phyloP scores from a whole-genome alignment of 2,113 vertebrate species.

The Tragelaphus strepsiceros region DNA sequence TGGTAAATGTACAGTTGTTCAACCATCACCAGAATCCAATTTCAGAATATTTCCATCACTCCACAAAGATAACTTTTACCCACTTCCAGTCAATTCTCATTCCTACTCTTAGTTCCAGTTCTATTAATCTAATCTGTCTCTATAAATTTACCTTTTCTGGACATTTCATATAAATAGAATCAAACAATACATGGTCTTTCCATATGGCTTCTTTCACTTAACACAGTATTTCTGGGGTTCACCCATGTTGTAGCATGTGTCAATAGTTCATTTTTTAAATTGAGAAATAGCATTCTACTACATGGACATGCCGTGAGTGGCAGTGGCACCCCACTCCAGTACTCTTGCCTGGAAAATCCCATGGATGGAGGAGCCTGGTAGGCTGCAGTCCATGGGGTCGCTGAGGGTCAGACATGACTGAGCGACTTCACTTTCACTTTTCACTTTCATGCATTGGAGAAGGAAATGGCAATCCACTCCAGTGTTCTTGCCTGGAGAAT shows the following conservation, averaged over 20 bases:
- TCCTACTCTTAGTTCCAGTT: background rate
- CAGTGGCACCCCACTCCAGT: no score
- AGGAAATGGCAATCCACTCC: no score
- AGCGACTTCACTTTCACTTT: no score
- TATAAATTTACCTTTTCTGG: background rate
- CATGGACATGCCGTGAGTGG: background rate
- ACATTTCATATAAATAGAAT: background rate
- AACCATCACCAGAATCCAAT: background rate
- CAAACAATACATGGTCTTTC: background rate
- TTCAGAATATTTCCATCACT: background rate
- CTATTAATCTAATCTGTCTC: background rate
- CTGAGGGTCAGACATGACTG: no score
- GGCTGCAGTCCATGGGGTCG: no score
- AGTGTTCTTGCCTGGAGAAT: no score
- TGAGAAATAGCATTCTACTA: background rate
- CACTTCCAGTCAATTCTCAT: background rate
- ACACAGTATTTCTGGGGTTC: background rate
- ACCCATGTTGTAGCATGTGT: background rate
- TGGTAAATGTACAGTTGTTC: background rate
- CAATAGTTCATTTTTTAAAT: background rate
- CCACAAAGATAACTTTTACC: background rate
- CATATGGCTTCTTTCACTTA: background rate
- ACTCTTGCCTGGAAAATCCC: no score
- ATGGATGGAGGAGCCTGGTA: no score
- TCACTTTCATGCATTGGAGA: no score